Evolutionary conservation across 2,797 vertebrate genomes (phyloP).

Genomic region (Okamejei kenojei): DNA sequence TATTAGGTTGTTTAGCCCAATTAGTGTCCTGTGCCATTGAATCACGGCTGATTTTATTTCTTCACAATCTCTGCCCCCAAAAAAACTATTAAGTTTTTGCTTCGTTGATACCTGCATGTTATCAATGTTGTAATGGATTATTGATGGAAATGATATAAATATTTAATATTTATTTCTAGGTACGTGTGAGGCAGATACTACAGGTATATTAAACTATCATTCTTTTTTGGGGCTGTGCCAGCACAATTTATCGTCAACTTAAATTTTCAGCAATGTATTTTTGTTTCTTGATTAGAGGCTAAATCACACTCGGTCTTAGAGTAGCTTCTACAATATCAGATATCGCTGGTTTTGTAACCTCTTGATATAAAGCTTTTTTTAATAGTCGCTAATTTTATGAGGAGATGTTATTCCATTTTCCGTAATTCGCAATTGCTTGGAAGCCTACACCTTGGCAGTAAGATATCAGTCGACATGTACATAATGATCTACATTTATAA

Average conservation of each 20-base stretch:
- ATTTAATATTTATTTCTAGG: slow-evolving; percentile 60
- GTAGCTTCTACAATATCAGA: not conserved
- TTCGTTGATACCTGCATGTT: not conserved
- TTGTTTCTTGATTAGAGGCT: not conserved
- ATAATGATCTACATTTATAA: not conserved
- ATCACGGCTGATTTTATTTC: too few relatives aligned
- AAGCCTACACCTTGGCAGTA: not conserved
- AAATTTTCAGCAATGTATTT: slow-evolving; percentile 76
- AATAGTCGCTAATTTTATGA: not conserved
- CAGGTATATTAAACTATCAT: slow-evolving; percentile 98
- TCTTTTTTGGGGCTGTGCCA: slow-evolving; percentile 96
- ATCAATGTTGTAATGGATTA: not conserved
- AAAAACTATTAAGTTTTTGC: not conserved
- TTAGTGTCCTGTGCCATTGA: too few relatives aligned
- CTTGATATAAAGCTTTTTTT: not conserved
- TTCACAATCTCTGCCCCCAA: too few relatives aligned
- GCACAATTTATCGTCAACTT: slow-evolving; percentile 76
- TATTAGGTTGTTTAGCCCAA: too few relatives aligned
- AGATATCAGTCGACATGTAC: not conserved
- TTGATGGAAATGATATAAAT: not conserved
- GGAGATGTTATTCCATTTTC: not conserved
- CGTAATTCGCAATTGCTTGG: not conserved
- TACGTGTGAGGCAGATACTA: slow-evolving; percentile 88
- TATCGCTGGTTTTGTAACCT: too few relatives aligned
- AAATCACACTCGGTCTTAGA: not conserved